These are phyloP conservation scores for Sitophilus oryzae DNA, from an alignment of 1,140 invertebrate species.

Conservation along the genomic window DNA sequence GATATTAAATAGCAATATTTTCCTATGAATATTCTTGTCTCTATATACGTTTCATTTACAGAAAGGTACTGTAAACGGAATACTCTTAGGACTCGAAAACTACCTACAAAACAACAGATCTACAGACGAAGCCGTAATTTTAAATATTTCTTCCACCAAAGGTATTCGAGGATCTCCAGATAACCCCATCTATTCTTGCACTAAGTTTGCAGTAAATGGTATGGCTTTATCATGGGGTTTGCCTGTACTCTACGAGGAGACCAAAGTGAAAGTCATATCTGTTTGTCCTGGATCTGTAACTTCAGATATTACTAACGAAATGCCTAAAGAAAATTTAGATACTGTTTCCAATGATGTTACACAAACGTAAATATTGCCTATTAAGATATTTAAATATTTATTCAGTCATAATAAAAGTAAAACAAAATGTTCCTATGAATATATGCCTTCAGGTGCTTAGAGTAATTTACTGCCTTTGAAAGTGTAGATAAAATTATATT, in stretches of 20 bases:
- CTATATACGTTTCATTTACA: conserved; percentile 18
- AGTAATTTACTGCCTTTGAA: too few relatives aligned
- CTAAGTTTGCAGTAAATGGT: conserved; percentile 31
- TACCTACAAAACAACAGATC: conserved; percentile 30
- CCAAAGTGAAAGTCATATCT: conserved; percentile 37
- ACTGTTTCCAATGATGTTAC: neutral
- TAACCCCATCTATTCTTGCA: conserved; percentile 31
- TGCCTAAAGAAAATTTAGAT: neutral
- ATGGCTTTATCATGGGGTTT: conserved; percentile 24
- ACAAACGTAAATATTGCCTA: neutral
- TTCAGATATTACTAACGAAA: neutral
- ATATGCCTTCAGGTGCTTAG: too few relatives aligned
- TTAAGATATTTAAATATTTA: neutral
- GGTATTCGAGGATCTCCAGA: conserved; percentile 18
- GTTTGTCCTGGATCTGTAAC: conserved; percentile 30
- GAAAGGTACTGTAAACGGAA: conserved; percentile 31
- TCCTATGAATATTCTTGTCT: neutral
- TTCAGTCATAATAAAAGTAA: too few relatives aligned
- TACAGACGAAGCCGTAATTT: conserved; percentile 28
- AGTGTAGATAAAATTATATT: too few relatives aligned
- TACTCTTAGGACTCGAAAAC: conserved; percentile 30
- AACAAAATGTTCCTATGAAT: too few relatives aligned
- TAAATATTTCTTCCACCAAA: conserved; percentile 30
- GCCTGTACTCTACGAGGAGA: conserved; percentile 25
- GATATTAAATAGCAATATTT: neutral